Evolutionary conservation across 2,888 invertebrate genomes (phyloP), one percentile per base, ranked within the genome.

Genomic region (Himalopsyche kuldschensis): DNA sequence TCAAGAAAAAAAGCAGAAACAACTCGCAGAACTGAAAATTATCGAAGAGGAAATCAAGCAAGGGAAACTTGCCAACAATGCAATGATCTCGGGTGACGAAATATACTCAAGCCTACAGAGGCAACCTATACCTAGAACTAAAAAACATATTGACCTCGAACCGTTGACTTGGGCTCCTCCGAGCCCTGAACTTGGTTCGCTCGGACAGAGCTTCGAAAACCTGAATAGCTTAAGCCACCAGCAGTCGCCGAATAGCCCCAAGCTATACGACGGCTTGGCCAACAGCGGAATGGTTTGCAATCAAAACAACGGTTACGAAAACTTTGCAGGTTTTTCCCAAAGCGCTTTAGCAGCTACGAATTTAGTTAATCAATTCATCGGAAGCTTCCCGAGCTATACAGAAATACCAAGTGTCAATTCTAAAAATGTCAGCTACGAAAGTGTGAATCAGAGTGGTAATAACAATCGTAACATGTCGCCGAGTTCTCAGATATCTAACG

Each of bases 21-120:
- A 97, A 88, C 90, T 97, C 35, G 96, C 96, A 0, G 97, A 97
- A 88, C 89, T 97, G 46, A 92, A 95, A 85, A 96, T 95, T 78
- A 95, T 95, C 80, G 96, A 97, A 88, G 97, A 97, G 88, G 97
- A 97, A 89, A 97, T 97, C 81, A 96, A 96, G 87, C 96, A 96
- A 87, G 96, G 96, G 0, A 97, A 97, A 89, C 90, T 95, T 0
- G 94, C 91, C 86, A 90, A 93, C 88, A 92, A 93, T 82, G 90
- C 91, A 0, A 91, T 91, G 0, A 90, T 91, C 0, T 91, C 92
- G 0, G 92, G 91, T 0, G 93, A 93, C n/a, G 93, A 93, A 84
- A 92, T 92, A 84, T 92, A 92, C 88, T 91, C 91, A 88, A 92
- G 92, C 24, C 86, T 92, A 0, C 92, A 92, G 82, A 85, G 92